A percentile compares a stretch with the other conserved stretches of the same genome.
Conservation (phyloP, 2,113 vertebrate species). For the Salminus brasiliensis region DNA sequence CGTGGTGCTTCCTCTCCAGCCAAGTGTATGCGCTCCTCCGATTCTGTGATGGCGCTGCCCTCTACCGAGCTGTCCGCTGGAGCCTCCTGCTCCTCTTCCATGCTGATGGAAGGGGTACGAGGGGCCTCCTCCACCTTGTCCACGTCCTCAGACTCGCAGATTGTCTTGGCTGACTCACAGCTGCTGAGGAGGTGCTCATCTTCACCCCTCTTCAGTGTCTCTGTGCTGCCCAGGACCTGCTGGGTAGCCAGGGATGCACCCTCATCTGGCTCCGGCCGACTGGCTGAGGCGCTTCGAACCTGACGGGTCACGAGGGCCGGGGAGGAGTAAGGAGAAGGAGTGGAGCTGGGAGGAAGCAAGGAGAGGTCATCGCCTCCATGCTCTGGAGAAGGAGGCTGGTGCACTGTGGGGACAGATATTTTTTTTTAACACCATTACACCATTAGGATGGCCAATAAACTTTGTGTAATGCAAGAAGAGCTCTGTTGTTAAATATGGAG, state of each 20-base stretch:
- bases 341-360: conserved; percentile 79
- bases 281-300: conserved; percentile 47
- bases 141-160: conserved; percentile 77
- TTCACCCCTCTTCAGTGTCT: conserved; percentile 73
- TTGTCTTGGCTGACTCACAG: conserved; percentile 89
- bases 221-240: conserved; percentile 72
- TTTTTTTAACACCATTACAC: background rate
- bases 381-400: conserved; percentile 62
- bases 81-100: conserved; percentile 71
- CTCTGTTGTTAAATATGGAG: too few relatives aligned
- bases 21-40: conserved; percentile 70
- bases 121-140: conserved; percentile 52
- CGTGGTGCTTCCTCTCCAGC: conserved; percentile 73
- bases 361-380: conserved; percentile 64
- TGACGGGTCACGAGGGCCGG: conserved; percentile 61
- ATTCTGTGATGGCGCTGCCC: conserved; percentile 67
- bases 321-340: conserved; percentile 78
- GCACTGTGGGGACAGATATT: conserved; percentile 53
- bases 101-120: conserved; percentile 63
- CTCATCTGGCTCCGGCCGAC: conserved; percentile 60
- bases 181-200: conserved; percentile 87
- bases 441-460: background rate
- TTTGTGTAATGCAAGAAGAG: background rate
- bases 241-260: conserved; percentile 56
- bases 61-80: conserved; percentile 59